Base-by-base conservation (phyloP, 2,888 invertebrate species). In the Asteroscopus sphinx region DNA sequence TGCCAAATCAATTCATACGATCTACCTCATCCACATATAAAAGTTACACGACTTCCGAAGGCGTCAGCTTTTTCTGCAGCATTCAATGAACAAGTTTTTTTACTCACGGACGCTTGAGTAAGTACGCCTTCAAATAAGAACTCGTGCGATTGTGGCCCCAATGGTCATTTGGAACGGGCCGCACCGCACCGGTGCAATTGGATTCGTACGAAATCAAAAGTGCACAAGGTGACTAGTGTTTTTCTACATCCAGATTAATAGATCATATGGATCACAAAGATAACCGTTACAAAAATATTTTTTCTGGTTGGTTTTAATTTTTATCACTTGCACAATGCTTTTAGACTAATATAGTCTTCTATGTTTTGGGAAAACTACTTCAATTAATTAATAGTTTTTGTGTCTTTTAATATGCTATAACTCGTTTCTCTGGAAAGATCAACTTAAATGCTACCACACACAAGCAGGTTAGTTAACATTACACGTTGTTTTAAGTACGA, bases 131-230 rank as follows among this genome's bases (percentile, higher is more conserved):
- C 79, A 77, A 83, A 80, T 76, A 74, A 79, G 76, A 79, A 68
- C 51, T 60, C 82, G 77, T 75, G 79, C 82, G 76, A 77, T 78
- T 80, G 81, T 80, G 67, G 81, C 75, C 75, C 77, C 77, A 79
- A 72, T 74, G 77, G 73, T 68, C 77, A 79, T 78, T 83, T 79
- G 76, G 78, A 81, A 71, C 81, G 73, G 64, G 64, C 73, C 61
- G 32, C 32, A 16, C 35, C 44, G 12, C 17, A 16, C 49, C 33
- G 52, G 52, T 79, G 81, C 81, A 82, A 72, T 79, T 77, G 67
- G 72, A 79, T 76, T 75, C 77, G 80, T 79, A 79, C 69, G 87
- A 87, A 88, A 88, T 85, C 84, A 88, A 88, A 85, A 88, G 88
- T 87, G 80, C 83, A 82, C 82, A 81, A 68, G 77, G 76, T 83